Evolutionary conservation across 2,797 vertebrate genomes (phyloP), one percentile per base, ranked within the genome.

Genomic region (Meriones psammophilus): DNA sequence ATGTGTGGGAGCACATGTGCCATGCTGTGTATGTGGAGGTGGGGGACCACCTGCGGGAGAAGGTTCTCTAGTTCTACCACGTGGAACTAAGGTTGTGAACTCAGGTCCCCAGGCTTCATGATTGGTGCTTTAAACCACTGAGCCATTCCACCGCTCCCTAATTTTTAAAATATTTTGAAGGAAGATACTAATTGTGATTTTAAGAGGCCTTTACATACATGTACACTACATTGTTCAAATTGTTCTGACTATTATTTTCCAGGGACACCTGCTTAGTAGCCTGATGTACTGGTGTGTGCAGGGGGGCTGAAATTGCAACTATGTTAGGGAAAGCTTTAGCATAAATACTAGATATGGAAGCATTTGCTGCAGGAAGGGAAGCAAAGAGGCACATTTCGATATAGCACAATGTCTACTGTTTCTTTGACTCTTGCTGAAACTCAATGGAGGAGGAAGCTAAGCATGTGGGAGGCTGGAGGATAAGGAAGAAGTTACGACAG

Each of bases 241-340:
- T 28, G 24, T 81, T 83, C 54, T 90, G 50, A 18, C 62, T 89
- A 54, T 20, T 68, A 20, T 80, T 95, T 95, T 86, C 89, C 68
- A n/a, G 22, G 79, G 80, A 80, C 3, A 62, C 1, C 6, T 85
- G 58, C 30, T 74, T 26, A 30, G 36, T 69, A 46, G 26, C 56
- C 58, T 88, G 33, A 12, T 58, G 66, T 10, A 62, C 10, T 62
- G 30, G 77, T 10, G 56, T 58, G 56, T 17, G 56, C 64, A 22
- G 64, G 68, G 86, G 90, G 85, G 26, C 84, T 76, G 88, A 92
- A 94, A 71, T 64, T 73, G 18, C 30, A 60, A 20, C 42, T 79
- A 62, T 91, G 26, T 93, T 83, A 77, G 39, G 50, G 20, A 71
- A 84, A 83, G 83, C 58, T 54, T 81, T 20, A 81, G 13, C 24